Conservation (phyloP, 2,888 invertebrate genomes). For the Eurois occulta region DNA sequence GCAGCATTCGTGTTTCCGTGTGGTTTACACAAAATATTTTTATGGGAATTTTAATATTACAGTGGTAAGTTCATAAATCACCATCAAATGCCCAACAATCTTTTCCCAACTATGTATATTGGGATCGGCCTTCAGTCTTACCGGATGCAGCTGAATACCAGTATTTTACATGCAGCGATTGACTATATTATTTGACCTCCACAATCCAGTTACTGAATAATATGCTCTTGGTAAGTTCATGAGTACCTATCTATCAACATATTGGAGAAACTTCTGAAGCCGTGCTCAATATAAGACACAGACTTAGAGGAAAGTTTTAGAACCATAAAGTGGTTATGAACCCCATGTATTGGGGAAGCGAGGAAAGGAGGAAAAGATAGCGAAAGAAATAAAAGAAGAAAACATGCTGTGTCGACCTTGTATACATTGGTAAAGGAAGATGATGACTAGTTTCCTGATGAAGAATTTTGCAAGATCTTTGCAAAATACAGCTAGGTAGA, state of each 20-base stretch:
- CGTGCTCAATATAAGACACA: background rate
- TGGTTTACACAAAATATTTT: slow-evolving; percentile 1
- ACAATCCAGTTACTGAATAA: background rate
- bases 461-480: background rate
- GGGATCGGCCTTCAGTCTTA: background rate
- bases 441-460: background rate
- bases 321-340: background rate
- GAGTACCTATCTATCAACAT: background rate
- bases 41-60: background rate
- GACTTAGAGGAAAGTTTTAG: background rate
- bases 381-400: background rate
- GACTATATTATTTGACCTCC: background rate
- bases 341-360: background rate
- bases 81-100: background rate
- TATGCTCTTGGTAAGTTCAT: background rate
- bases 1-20: slow-evolving; percentile 16
- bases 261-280: background rate
- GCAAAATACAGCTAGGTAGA: background rate
- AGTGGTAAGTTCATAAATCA: background rate
- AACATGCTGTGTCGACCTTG: accelerated
- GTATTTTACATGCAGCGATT: background rate
- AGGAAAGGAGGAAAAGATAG: background rate
- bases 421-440: background rate
- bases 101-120: background rate
- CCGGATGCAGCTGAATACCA: background rate